Conservation (phyloP, 2,113 vertebrate genomes). For the Penelope pileata region DNA sequence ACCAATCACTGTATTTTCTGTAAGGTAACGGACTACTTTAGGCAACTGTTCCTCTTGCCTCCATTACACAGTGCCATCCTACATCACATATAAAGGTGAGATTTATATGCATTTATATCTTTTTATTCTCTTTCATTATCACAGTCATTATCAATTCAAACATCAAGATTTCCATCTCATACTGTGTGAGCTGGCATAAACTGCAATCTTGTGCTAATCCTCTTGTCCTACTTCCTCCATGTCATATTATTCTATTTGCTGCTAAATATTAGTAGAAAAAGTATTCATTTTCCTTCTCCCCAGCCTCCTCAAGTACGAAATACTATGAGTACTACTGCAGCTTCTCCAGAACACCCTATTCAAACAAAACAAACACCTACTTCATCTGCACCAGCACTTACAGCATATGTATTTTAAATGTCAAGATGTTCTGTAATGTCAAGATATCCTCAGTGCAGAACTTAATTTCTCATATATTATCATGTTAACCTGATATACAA, state of each 20-base stretch:
- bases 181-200: not conserved
- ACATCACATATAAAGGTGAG: not conserved
- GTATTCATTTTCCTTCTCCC: not conserved
- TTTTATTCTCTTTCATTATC: not conserved
- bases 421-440: not conserved
- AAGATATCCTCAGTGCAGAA: not conserved
- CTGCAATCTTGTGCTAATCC: not conserved
- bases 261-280: not conserved
- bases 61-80: not conserved
- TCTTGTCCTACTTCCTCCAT: not conserved
- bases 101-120: not conserved
- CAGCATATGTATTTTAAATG: not conserved
- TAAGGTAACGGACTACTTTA: not conserved
- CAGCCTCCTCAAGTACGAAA: not conserved
- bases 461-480: not conserved
- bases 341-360: not conserved
- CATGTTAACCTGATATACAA: not conserved
- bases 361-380: not conserved
- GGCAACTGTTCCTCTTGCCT: not conserved
- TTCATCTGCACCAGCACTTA: not conserved
- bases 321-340: not conserved
- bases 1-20: not conserved
- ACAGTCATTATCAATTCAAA: not conserved
- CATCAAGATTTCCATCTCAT: not conserved
- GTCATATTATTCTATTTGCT: not conserved